Conservation (phyloP, 2,113 vertebrate genomes). For the Nicator chloris region DNA sequence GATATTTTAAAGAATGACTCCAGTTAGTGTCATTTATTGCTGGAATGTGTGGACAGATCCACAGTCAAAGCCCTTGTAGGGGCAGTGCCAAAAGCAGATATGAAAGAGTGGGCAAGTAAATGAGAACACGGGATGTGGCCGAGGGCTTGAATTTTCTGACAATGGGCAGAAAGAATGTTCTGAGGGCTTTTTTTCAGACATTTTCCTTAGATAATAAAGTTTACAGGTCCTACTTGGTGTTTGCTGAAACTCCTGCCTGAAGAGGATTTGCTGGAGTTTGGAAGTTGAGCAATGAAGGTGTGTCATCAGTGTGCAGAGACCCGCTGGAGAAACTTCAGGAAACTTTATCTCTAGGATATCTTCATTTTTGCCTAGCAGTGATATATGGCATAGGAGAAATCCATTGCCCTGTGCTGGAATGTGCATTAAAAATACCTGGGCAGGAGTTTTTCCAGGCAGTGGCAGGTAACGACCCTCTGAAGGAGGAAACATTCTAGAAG, state of each 20-base stretch:
- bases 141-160: background rate
- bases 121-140: background rate
- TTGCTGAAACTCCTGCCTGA: background rate
- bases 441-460: background rate
- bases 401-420: background rate
- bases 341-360: background rate
- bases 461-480: background rate
- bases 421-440: background rate
- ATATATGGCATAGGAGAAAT: background rate
- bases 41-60: conserved; percentile 9
- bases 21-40: conserved; percentile 19
- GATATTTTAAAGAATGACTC: conserved; percentile 28
- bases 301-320: background rate
- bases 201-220: background rate
- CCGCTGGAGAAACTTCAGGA: background rate
- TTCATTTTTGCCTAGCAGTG: background rate
- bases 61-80: background rate
- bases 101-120: background rate
- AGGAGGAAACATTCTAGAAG: background rate
- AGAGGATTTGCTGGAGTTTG: background rate
- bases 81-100: conserved; percentile 35
- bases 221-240: background rate
- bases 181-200: background rate
- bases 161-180: background rate
- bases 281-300: background rate